Conservation (phyloP, 2,888 invertebrate genomes). For the Cotesia congregata region DNA sequence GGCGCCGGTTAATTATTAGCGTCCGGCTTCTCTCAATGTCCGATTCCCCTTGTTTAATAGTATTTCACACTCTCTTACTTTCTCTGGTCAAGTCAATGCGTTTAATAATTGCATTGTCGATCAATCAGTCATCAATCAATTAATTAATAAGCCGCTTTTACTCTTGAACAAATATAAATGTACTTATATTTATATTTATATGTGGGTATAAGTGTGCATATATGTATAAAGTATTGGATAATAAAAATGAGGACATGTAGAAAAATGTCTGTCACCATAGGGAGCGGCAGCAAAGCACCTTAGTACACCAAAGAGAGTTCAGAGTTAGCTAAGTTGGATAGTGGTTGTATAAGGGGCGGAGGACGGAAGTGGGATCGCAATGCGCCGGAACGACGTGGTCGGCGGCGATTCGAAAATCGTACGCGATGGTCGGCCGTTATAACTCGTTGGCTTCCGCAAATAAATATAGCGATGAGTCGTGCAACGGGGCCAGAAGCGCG, state of each 20-base stretch:
- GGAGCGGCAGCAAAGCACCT: background rate
- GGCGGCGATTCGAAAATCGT: conserved; percentile 43
- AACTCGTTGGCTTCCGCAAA: conserved; percentile 43
- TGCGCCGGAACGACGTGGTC: conserved; percentile 44
- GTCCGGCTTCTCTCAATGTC: conserved; percentile 35
- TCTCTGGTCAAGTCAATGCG: background rate
- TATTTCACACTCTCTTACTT: conserved; percentile 11
- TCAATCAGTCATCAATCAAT: background rate
- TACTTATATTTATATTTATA: conserved; percentile 21
- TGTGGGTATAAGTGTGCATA: background rate
- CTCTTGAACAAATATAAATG: background rate
- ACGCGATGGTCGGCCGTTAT: conserved; percentile 40
- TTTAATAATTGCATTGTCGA: background rate
- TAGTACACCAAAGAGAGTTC: conserved; percentile 4
- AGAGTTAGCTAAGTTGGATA: conserved; percentile 18
- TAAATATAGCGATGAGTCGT: conserved; percentile 39
- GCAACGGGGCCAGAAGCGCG: conserved; percentile 37
- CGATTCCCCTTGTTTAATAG: conserved; percentile 7
- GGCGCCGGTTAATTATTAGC: conserved; percentile 43
- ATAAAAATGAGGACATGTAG: conserved; percentile 34
- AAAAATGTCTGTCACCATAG: conserved; percentile 35
- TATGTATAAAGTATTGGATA: background rate
- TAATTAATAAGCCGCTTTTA: background rate
- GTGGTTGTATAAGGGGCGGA: conserved; percentile 15
- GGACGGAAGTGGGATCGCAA: conserved; percentile 41